Base-by-base conservation (phyloP, 2,797 vertebrate genomes). In the Xiphophorus birchmanni region DNA sequence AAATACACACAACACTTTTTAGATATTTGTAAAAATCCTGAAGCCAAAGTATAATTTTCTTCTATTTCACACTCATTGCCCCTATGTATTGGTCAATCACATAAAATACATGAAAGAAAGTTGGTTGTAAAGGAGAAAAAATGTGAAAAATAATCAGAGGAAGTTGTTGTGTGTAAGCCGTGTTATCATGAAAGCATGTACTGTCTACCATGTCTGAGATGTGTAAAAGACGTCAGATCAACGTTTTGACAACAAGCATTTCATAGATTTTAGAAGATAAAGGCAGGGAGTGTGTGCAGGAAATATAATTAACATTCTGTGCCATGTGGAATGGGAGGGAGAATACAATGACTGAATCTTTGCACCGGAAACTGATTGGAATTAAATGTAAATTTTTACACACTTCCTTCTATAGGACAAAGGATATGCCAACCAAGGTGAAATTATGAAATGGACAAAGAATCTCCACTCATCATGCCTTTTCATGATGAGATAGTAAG, bases 181-280 rank as follows among this genome's bases (percentile, higher is more conserved):
- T 35, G 47, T 81, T 85, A 84, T 88, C 78, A 79, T 74, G 9
- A 60, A 83, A 73, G 50, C 80, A 73, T 84, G 75, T 76, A 79
- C 54, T 32, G 65, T 79, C 63, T 32, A 85, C 58, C 75, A 74
- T 54, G 48, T 76, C 78, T 45, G 32, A 81, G 78, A 88, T 75
- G 8, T 8, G 48, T 50, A 50, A 47, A 50, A 47, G 23, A 84
- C 76, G 45, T 76, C 5, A 67, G 73, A 76, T 60, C 75, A 8
- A 50, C 0, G 82, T 89, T 89, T 86, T 87, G 67, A 69, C 80
- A 86, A 87, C 86, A 90, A 87, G 79, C 79, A 77, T 50, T 69
- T 72, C 11, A 45, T 45, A 72, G 12, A 45, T 26, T n/a, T 44
- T 12, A 44, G 12, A 44, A 71, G 67, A 71, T 71, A 71, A 71